Evolutionary conservation across 2,797 vertebrate genomes (phyloP).

Genomic region (Kryptopterus vitreolus): DNA sequence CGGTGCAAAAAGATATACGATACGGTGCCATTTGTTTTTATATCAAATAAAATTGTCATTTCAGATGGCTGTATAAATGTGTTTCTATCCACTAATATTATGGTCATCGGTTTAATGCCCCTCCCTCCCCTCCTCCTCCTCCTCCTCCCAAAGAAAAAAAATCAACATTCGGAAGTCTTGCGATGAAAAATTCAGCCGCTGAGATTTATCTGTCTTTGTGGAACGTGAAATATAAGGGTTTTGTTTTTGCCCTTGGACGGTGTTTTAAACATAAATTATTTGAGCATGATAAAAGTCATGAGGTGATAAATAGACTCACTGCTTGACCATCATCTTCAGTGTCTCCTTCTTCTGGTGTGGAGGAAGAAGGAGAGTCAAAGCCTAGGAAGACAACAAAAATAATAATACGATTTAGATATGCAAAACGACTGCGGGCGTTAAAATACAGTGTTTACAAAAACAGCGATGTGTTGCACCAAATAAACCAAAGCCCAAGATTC

Average conservation of each 20-base stretch:
- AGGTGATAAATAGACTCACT: conserved; percentile 67
- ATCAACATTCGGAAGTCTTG: neutral
- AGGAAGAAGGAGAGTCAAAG: conserved; percentile 78
- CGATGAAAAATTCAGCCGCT: neutral
- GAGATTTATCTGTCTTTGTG: neutral
- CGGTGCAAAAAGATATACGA: neutral
- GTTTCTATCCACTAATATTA: neutral
- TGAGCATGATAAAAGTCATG: neutral
- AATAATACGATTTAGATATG: neutral
- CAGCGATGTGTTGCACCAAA: neutral
- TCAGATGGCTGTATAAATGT: neutral
- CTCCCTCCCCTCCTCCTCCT: no score
- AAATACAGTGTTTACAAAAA: neutral
- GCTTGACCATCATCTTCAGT: conserved; percentile 79
- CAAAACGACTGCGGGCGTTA: neutral
- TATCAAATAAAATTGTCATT: neutral
- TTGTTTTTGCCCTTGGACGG: neutral
- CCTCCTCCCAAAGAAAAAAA: neutral
- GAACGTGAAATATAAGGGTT: neutral
- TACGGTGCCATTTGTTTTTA: neutral
- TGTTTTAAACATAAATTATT: neutral
- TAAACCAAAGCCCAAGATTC: neutral
- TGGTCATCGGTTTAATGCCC: neutral
- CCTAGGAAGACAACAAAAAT: conserved; percentile 59
- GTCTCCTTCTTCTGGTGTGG: conserved; percentile 78